Evolutionary conservation across 2,797 vertebrate species (phyloP).

Genomic region (Chelidonichthys spinosus): DNA sequence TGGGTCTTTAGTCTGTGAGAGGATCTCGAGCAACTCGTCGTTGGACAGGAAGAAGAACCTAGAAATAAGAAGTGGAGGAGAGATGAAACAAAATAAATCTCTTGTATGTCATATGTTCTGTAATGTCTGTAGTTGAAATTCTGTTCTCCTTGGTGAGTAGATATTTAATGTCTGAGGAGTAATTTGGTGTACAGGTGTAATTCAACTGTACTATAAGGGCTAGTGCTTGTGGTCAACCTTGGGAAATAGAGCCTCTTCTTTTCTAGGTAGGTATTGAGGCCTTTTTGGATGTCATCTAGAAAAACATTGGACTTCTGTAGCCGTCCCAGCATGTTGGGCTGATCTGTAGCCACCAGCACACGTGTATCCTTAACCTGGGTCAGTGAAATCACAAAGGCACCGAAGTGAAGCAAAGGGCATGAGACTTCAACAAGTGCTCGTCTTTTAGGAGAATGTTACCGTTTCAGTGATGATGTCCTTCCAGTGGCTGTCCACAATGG

Average conservation of each 20-base stretch:
- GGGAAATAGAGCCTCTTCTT: conserved; percentile 95
- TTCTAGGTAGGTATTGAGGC: conserved; percentile 92
- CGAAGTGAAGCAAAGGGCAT: conserved; percentile 3
- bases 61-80: conserved; percentile 6
- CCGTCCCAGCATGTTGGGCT: conserved; percentile 88
- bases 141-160: not conserved
- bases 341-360: conserved; percentile 89
- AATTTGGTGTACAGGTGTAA: not conserved
- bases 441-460: conserved; percentile 75
- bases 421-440: not conserved
- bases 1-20: conserved; percentile 96
- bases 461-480: conserved; percentile 88
- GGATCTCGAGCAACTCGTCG: conserved; percentile 93
- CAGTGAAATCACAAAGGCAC: conserved; percentile 17
- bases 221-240: conserved; percentile 78
- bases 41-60: conserved; percentile 98
- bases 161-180: not conserved
- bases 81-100: conserved; percentile 5
- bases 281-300: conserved; percentile 93
- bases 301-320: conserved; percentile 89
- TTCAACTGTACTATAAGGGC: not conserved
- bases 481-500: conserved; percentile 89
- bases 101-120: not conserved
- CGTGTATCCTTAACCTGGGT: conserved; percentile 88
- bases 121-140: not conserved